Conservation (phyloP, 2,888 invertebrate species). For the Eupithecia exiguata region DNA sequence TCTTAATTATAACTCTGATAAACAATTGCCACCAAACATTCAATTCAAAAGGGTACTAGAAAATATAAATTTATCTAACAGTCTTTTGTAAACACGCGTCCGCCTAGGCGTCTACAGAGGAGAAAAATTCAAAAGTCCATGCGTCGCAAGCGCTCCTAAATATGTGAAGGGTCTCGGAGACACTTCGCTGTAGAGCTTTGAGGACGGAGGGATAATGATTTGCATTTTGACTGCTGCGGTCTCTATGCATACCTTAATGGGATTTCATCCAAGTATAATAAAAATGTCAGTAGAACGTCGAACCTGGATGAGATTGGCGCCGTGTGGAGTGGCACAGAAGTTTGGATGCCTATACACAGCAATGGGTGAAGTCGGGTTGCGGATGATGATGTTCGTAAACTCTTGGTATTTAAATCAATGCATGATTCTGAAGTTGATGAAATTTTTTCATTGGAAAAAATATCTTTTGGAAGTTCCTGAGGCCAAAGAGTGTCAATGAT, state of each 20-base stretch:
- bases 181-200: conserved; percentile 30
- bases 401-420: neutral
- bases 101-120: conserved; percentile 43
- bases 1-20: neutral
- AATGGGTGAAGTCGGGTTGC: too few species aligned
- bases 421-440: neutral
- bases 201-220: conserved; percentile 34
- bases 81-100: conserved; percentile 20
- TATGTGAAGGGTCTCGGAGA: conserved; percentile 55
- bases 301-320: too few species aligned
- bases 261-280: neutral
- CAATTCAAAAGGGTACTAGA: too few species aligned
- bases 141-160: conserved; percentile 63
- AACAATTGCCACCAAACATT: neutral
- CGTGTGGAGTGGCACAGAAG: too few species aligned
- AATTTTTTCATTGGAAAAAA: neutral
- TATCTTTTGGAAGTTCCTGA: neutral
- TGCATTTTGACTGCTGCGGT: conserved; percentile 29
- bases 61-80: neutral
- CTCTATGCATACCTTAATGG: neutral
- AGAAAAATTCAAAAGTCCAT: conserved; percentile 59
- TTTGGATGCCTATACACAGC: too few species aligned
- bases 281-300: too few species aligned
- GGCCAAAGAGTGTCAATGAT: neutral
- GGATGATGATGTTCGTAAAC: too few species aligned